Conservation (phyloP, 2,797 vertebrate genomes). For the Esox lucius region DNA sequence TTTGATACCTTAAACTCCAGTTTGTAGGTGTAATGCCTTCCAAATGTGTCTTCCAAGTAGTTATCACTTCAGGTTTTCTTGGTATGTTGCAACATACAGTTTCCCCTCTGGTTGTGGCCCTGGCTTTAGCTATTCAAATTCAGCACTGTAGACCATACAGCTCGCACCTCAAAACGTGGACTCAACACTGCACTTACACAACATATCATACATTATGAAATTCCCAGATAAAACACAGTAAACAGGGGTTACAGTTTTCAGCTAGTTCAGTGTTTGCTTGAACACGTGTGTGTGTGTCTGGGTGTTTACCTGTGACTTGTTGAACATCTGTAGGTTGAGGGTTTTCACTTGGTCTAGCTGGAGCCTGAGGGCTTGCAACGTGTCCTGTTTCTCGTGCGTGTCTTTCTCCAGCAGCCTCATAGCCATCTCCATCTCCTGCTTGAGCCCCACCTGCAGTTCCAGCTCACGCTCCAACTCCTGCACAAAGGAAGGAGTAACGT, state of each 20-base stretch:
- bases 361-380: conserved; percentile 86
- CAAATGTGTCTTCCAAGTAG: too few species aligned
- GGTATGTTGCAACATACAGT: too few species aligned
- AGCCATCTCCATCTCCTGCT: conserved; percentile 97
- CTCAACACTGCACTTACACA: too few species aligned
- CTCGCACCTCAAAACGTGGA: too few species aligned
- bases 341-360: conserved; percentile 96
- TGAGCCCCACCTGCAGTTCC: conserved; percentile 91
- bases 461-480: conserved; percentile 94
- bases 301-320: conserved; percentile 81
- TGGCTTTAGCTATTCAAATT: too few species aligned
- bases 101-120: too few species aligned
- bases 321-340: conserved; percentile 96
- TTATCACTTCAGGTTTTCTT: too few species aligned
- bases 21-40: too few species aligned
- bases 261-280: background rate
- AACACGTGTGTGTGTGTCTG: background rate
- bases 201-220: too few species aligned
- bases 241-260: background rate
- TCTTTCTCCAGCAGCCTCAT: conserved; percentile 98
- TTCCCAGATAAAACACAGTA: too few species aligned
- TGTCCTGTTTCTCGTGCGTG: conserved; percentile 95
- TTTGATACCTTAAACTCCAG: too few species aligned
- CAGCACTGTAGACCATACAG: too few species aligned
- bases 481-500: conserved; percentile 5